Evolutionary conservation across 2,888 invertebrate genomes (phyloP).

Genomic region (Erebia ligea): DNA sequence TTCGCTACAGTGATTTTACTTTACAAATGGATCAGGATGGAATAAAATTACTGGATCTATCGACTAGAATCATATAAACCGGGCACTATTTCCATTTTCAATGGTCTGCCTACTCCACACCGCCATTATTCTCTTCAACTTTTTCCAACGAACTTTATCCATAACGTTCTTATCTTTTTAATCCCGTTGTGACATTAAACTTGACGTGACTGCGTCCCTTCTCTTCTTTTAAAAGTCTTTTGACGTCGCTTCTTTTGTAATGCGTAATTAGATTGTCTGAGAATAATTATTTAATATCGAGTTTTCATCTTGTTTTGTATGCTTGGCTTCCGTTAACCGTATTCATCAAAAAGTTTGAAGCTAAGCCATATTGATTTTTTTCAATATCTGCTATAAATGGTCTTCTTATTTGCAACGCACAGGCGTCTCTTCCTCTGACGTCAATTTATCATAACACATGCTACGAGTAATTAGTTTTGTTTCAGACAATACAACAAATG

Average conservation of each 20-base stretch:
- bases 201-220: conserved; percentile 7
- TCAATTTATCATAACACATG: conserved; percentile 14
- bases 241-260: conserved; percentile 1
- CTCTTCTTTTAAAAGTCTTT: conserved; percentile 17
- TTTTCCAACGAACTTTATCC: conserved; percentile 18
- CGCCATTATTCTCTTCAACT: conserved; percentile 24
- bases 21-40: too few species aligned
- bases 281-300: conserved; percentile 6
- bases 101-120: conserved; percentile 3
- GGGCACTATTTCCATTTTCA: conserved; percentile 4
- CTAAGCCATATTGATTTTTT: background rate
- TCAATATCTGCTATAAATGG: background rate
- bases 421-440: background rate
- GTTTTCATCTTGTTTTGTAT: background rate
- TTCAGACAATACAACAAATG: conserved; percentile 8
- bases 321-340: conserved; percentile 1
- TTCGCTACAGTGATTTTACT: too few species aligned
- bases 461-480: conserved; percentile 5
- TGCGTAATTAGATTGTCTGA: conserved; percentile 3
- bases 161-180: conserved; percentile 25
- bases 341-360: background rate
- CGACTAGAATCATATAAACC: background rate
- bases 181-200: conserved; percentile 18
- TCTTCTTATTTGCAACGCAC: background rate
- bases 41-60: background rate